These are phyloP conservation scores for Gephyroberyx darwinii DNA, from an alignment of 2,797 vertebrate genomes.

Conservation along the genomic window DNA sequence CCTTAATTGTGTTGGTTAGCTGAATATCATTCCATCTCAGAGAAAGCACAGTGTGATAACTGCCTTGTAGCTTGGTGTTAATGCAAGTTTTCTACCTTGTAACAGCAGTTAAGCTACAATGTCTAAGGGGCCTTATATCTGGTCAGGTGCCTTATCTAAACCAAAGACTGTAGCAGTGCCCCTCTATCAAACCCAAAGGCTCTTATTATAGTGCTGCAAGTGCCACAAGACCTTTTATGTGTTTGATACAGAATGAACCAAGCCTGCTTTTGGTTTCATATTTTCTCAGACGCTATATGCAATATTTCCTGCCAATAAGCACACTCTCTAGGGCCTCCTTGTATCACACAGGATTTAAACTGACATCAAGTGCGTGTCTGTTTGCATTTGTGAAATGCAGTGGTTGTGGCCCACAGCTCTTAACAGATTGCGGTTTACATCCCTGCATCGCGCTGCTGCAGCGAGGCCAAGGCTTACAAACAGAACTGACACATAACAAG, in stretches of 20 bases:
- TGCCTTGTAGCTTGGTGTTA: slow-evolving; percentile 33
- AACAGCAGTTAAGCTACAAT: slow-evolving; percentile 39
- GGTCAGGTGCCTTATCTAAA: slow-evolving; percentile 74
- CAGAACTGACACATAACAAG: slow-evolving; percentile 43
- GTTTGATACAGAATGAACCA: slow-evolving; percentile 37
- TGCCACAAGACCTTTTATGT: slow-evolving; percentile 31
- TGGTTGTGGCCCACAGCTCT: slow-evolving; percentile 48
- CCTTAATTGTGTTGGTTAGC: slow-evolving; percentile 40
- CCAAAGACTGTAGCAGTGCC: slow-evolving; percentile 69
- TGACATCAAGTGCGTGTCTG: slow-evolving; percentile 58
- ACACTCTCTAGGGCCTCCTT: slow-evolving; percentile 28
- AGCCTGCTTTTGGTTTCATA: slow-evolving; percentile 50
- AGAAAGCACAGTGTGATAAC: slow-evolving; percentile 40
- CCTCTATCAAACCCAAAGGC: slow-evolving; percentile 51
- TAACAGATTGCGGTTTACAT: slow-evolving; percentile 70
- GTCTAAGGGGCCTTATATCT: slow-evolving; percentile 52
- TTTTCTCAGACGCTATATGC: slow-evolving; percentile 29
- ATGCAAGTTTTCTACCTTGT: slow-evolving; percentile 19
- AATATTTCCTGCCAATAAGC: slow-evolving; percentile 60
- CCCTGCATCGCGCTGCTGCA: slow-evolving; percentile 59
- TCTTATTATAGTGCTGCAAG: slow-evolving; percentile 38
- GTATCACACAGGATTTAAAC: slow-evolving; percentile 66
- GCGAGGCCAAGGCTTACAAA: slow-evolving; percentile 45
- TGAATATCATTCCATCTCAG: slow-evolving; percentile 42
- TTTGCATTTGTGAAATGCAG: slow-evolving; percentile 55